phyloP scores from a whole-genome alignment of 2,113 vertebrate genomes.

The Anthoscopus minutus region DNA sequence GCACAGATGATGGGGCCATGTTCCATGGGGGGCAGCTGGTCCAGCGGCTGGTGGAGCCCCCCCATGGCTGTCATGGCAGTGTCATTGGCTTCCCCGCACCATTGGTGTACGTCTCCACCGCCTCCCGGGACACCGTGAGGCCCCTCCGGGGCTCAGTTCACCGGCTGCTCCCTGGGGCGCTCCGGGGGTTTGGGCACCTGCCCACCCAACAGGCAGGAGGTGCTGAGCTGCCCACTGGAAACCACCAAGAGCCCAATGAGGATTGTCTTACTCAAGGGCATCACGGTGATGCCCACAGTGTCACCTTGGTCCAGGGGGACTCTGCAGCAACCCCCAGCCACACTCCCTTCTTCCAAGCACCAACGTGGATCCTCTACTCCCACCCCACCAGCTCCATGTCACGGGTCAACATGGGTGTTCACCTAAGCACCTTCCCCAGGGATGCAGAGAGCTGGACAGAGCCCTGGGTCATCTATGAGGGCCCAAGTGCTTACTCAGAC shows the following conservation, averaged over 20 bases:
- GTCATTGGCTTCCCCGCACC: slow-evolving; percentile 87
- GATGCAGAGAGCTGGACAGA: slow-evolving; percentile 85
- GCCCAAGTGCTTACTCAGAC: slow-evolving; percentile 92
- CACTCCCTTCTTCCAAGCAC: slow-evolving; percentile 58
- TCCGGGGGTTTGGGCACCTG: rapidly evolving
- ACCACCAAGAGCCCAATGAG: rapidly evolving
- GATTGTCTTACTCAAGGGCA: not conserved
- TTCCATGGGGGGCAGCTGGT: slow-evolving; percentile 86
- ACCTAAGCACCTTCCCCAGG: slow-evolving; percentile 83
- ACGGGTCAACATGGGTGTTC: slow-evolving; percentile 82
- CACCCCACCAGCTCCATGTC: slow-evolving; percentile 81
- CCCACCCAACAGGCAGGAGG: rapidly evolving
- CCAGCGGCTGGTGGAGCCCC: slow-evolving; percentile 79
- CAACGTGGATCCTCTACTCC: slow-evolving; percentile 88
- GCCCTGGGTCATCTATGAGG: slow-evolving; percentile 92
- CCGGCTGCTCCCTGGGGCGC: not conserved
- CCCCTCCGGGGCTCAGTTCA: rapidly evolving
- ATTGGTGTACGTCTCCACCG: not conserved
- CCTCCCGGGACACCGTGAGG: rapidly evolving
- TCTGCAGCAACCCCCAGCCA: not conserved
- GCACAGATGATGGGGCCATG: slow-evolving; percentile 75
- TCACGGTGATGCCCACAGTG: rapidly evolving
- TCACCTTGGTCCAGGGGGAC: rapidly evolving
- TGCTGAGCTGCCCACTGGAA: not conserved
- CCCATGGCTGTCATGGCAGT: slow-evolving; percentile 89